Evolutionary conservation across 2,113 vertebrate genomes (phyloP).

Genomic region (Oryzias javanicus): DNA sequence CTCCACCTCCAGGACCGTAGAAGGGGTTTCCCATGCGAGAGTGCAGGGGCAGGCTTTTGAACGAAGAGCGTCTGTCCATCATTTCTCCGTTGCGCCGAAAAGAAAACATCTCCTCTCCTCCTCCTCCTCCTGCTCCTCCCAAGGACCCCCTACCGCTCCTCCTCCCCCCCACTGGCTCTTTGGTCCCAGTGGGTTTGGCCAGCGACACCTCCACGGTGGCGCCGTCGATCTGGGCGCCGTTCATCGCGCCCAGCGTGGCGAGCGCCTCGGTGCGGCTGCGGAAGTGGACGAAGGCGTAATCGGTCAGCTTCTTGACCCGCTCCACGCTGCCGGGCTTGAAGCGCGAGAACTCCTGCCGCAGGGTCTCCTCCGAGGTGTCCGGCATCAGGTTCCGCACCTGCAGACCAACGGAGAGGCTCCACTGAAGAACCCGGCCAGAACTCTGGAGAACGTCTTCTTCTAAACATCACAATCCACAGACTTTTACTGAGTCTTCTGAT

Average conservation of each 20-base stretch:
- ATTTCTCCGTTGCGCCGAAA: constrained; percentile 62
- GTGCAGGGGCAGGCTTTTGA: constrained; percentile 65
- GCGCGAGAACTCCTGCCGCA: constrained; percentile 86
- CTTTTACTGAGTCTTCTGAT: too few species aligned
- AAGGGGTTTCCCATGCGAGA: constrained; percentile 68
- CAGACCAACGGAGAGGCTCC: background rate
- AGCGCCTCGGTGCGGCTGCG: constrained; percentile 87
- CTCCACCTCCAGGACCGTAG: constrained; percentile 6
- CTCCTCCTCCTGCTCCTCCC: constrained; percentile 21
- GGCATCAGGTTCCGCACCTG: constrained; percentile 91
- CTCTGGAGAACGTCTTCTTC: too few species aligned
- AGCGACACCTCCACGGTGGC: constrained; percentile 86
- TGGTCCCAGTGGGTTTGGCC: constrained; percentile 87
- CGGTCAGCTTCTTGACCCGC: constrained; percentile 90
- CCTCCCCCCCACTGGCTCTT: background rate
- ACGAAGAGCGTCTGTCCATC: constrained; percentile 38
- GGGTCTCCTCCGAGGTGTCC: constrained; percentile 87
- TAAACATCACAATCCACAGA: too few species aligned
- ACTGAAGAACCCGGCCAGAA: too few species aligned
- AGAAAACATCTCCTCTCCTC: constrained; percentile 62
- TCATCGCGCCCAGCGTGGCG: constrained; percentile 84
- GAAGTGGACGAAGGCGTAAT: constrained; percentile 97
- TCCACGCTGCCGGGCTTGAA: constrained; percentile 89
- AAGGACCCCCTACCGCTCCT: background rate
- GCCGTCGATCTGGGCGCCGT: constrained; percentile 87